Evolutionary conservation across 2,888 invertebrate species (phyloP).

Genomic region (Allolobophora icterica): DNA sequence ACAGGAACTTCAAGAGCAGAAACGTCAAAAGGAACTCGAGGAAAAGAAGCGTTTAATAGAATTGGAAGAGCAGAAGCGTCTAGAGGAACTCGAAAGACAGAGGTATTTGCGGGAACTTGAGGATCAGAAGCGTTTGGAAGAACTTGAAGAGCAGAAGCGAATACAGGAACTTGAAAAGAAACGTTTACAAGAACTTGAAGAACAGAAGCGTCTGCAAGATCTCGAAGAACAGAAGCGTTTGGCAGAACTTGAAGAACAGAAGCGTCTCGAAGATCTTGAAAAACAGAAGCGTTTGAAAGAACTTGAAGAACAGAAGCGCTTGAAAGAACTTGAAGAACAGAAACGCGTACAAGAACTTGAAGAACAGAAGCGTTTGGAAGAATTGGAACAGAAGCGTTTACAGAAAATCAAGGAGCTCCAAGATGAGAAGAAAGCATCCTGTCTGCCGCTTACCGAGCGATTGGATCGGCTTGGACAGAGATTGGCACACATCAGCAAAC

Average conservation of each 20-base stretch:
- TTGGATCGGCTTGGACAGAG: background rate
- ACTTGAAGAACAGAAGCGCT: conserved; percentile 14
- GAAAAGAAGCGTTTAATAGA: background rate
- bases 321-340: background rate
- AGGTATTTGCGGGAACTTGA: conserved; percentile 20
- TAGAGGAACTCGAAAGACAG: background rate
- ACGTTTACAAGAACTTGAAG: conserved; percentile 18
- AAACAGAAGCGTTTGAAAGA: background rate
- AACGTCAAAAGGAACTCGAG: background rate
- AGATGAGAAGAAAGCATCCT: background rate
- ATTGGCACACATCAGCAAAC: background rate
- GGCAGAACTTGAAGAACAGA: background rate
- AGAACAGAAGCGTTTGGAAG: background rate
- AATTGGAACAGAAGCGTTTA: background rate
- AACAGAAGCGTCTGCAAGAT: background rate
- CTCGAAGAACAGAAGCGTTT: conserved; percentile 14
- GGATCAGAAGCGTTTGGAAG: background rate
- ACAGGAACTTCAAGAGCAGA: conserved; percentile 17
- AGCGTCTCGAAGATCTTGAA: background rate
- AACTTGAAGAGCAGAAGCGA: background rate
- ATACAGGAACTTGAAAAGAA: background rate
- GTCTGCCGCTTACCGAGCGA: background rate
- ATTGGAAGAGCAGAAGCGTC: background rate
- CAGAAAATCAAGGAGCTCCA: background rate
- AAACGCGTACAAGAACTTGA: background rate